Base-by-base conservation (phyloP, 2,888 invertebrate species). In the Emmelina monodactyla region DNA sequence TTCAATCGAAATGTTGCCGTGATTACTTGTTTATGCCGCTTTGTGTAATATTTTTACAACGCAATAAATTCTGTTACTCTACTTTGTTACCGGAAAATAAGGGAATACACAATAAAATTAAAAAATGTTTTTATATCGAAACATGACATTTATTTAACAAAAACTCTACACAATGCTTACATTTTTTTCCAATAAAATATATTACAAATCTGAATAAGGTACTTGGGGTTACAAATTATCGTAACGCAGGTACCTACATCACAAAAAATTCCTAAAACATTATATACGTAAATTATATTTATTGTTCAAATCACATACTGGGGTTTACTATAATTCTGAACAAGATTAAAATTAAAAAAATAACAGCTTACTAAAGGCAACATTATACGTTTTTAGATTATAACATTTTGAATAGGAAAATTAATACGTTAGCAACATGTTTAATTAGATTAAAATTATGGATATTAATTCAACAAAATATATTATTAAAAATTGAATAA, bases 111-210 rank as follows among this genome's bases (percentile, higher is more conserved):
- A n/a, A n/a, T n/a, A n/a, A n/a, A n/a, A n/a, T n/a, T n/a, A n/a
- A n/a, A n/a, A n/a, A n/a, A n/a, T n/a, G n/a, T n/a, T n/a, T n/a
- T n/a, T n/a, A n/a, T n/a, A n/a, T n/a, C n/a, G n/a, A 69, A 78
- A 78, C 70, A 70, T 71, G 65, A 78, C 76, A 75, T 78, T 78
- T 78, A 73, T 72, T 75, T 66, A 78, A 78, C 76, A 72, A 72
- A 78, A 75, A 54, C 50, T 61, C 78, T 78, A 76, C 70, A 70
- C 69, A 72, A 58, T 53, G 61, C 57, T 65, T 66, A 72, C 62
- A 67, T 50, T 58, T 57, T 52, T 61, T 57, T 64, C 61, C 62
- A 58, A 65, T 60, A 63, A 59, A 59, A 56, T 41, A 35, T 41
- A 39, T 55, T 61, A 67, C 54, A 63, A 55, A 62, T 65, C 29